These are phyloP conservation scores for Paragorgia papillata DNA, from an alignment of 92 coral and sea anemone species.

Conservation along the genomic window DNA sequence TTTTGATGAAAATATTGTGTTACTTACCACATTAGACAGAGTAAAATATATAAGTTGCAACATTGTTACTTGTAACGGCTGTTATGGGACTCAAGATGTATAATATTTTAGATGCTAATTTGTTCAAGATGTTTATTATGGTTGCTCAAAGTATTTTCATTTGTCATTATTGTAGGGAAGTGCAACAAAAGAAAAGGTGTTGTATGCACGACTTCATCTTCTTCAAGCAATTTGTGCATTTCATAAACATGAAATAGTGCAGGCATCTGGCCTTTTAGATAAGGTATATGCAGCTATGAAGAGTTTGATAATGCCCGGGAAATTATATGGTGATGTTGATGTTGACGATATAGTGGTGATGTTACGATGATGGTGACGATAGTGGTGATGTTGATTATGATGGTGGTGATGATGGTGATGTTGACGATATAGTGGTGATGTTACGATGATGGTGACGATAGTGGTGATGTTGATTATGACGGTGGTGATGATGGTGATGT, in stretches of 20 bases:
- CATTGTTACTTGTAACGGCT: too few species aligned
- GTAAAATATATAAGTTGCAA: too few species aligned
- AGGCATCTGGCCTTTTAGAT: constrained; percentile 46
- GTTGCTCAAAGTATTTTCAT: not conserved
- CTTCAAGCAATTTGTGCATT: constrained; percentile 89
- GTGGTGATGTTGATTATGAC: not conserved
- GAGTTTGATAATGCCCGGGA: not conserved
- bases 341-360: not conserved
- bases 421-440: too few species aligned
- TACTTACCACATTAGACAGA: too few species aligned
- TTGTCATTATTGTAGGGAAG: constrained; percentile 64
- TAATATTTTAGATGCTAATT: too few species aligned
- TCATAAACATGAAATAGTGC: constrained; percentile 59
- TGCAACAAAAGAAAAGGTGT: constrained; percentile 77
- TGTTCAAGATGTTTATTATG: too few species aligned
- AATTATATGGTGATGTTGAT: not conserved
- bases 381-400: not conserved
- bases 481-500: not conserved
- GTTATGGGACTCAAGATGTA: too few species aligned
- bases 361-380: not conserved
- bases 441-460: not conserved
- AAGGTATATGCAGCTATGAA: constrained; percentile 42
- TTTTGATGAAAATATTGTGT: too few species aligned
- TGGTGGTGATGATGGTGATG: not conserved
- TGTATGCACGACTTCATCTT: constrained; percentile 79